Evolutionary conservation across 2,113 vertebrate species (phyloP).

Genomic region (Natator depressus): DNA sequence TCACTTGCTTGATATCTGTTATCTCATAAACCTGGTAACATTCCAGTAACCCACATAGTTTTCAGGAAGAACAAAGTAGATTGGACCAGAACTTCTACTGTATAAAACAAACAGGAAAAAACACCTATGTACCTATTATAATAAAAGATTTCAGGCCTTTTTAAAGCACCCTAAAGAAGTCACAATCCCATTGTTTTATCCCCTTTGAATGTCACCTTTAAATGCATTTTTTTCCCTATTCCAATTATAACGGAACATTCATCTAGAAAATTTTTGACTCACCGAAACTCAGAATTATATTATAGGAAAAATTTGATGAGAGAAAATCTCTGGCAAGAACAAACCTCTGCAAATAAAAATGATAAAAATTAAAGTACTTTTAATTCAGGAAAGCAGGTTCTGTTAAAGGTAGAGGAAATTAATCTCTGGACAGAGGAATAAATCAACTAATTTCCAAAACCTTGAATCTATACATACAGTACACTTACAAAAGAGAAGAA

Average conservation of each 20-base stretch:
- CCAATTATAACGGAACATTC: background rate
- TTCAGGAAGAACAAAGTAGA: background rate
- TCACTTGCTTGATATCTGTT: background rate
- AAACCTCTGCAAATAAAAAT: background rate
- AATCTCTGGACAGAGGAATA: background rate
- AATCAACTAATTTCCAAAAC: background rate
- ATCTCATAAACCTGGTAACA: background rate
- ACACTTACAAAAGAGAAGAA: background rate
- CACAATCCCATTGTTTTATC: too few species aligned
- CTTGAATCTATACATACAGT: background rate
- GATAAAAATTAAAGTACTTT: background rate
- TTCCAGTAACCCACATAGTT: background rate
- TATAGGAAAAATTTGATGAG: background rate
- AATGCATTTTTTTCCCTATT: background rate
- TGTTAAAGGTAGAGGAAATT: background rate
- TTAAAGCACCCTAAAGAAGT: rapidly evolving
- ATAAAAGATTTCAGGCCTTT: rapidly evolving
- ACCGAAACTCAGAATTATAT: background rate
- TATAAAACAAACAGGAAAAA: background rate
- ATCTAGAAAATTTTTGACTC: background rate
- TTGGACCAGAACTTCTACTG: background rate
- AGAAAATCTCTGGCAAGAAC: rapidly evolving
- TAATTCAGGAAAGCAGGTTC: background rate
- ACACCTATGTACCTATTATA: rapidly evolving
- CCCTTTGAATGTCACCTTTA: too few species aligned